A percentile compares a stretch with the other conserved stretches of the same genome.
These are phyloP conservation scores for Camponotus fellah DNA, from an alignment of 2,888 invertebrate genomes.

Conservation along the genomic window DNA sequence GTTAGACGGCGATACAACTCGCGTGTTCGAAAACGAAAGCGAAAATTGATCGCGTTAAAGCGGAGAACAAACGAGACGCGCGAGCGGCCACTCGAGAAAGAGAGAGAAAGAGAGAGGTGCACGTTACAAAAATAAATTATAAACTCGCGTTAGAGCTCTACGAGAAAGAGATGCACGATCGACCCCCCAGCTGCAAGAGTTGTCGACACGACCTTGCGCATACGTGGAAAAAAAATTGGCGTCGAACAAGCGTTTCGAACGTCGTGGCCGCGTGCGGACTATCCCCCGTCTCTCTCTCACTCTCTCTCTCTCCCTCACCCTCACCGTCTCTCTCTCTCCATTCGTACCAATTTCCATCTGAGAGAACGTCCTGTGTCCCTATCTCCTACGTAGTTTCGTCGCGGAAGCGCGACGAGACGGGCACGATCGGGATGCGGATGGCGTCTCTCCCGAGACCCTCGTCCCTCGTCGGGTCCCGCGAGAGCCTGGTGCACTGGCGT, in stretches of 20 bases:
- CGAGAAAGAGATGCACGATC: background rate
- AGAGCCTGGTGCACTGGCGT: slow-evolving; percentile 54
- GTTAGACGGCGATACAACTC: slow-evolving; percentile 4
- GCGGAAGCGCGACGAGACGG: slow-evolving; percentile 80
- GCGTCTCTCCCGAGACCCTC: no score
- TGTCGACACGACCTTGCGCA: slow-evolving; percentile 4
- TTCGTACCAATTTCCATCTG: slow-evolving; percentile 76
- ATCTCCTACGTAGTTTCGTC: slow-evolving; percentile 60
- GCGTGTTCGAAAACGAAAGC: background rate
- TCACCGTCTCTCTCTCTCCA: background rate
- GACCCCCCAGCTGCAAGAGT: slow-evolving; percentile 13
- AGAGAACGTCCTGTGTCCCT: slow-evolving; percentile 68
- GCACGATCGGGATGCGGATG: slow-evolving; percentile 45
- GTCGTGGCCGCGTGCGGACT: background rate
- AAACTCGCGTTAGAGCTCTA: slow-evolving; percentile 32
- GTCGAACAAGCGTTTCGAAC: slow-evolving; percentile 10
- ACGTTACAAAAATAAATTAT: slow-evolving; percentile 40
- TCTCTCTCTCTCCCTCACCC: background rate
- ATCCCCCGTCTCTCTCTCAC: background rate
- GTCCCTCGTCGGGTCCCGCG: slow-evolving; percentile 5
- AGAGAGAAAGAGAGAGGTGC: background rate
- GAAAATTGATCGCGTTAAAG: slow-evolving; percentile 20
- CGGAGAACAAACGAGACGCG: slow-evolving; percentile 5
- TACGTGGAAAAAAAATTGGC: slow-evolving; percentile 15
- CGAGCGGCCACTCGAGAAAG: background rate